Evolutionary conservation across 1,140 invertebrate genomes (phyloP).

Genomic region (Caenorhabditis elegans): DNA sequence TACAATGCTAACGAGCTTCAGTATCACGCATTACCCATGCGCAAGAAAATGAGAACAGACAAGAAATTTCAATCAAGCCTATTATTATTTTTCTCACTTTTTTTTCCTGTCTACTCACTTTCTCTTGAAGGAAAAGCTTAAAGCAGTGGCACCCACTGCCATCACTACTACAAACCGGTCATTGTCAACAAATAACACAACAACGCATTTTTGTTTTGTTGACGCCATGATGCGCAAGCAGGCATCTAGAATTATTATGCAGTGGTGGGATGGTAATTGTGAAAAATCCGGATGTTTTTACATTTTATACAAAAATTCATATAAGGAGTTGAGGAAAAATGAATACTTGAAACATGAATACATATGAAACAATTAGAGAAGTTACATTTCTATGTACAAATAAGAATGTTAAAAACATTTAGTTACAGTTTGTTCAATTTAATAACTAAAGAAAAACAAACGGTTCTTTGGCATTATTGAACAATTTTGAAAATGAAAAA

Average conservation of each 20-base stretch:
- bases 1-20: no score
- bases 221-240: neutral
- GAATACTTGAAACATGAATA: neutral
- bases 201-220: neutral
- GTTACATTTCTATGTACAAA: conserved; percentile 1
- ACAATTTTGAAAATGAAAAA: no score
- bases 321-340: neutral
- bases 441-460: neutral
- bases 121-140: neutral
- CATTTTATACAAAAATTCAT: no score
- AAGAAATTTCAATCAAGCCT: neutral
- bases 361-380: neutral
- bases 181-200: conserved; percentile 21
- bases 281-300: no score
- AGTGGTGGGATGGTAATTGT: no score
- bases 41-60: no score
- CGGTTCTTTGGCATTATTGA: neutral
- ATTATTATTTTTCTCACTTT: neutral
- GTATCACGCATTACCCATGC: no score
- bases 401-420: no score
- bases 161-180: conserved; percentile 14
- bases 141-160: neutral
- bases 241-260: neutral
- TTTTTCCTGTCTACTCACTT: neutral
- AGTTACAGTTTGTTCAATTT: no score